Conservation (phyloP, 2,113 vertebrate genomes). For the Hystrix cristata region DNA sequence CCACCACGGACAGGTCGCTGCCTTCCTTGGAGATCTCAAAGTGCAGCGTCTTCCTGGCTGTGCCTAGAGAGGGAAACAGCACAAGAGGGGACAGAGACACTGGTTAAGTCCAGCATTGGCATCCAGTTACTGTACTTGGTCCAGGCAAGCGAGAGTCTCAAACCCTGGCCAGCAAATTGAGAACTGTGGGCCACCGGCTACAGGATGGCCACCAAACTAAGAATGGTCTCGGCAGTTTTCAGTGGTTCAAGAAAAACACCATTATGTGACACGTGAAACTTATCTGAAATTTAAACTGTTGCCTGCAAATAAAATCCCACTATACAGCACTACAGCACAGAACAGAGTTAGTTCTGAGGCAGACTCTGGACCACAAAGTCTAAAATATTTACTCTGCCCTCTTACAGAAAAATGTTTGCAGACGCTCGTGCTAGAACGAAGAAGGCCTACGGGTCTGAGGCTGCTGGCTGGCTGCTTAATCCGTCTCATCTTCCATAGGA, state of each 20-base stretch:
- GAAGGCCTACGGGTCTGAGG: not conserved
- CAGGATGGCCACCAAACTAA: not conserved
- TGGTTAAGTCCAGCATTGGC: slow-evolving; percentile 75
- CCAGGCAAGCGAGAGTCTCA: not conserved
- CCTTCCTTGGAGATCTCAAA: slow-evolving; percentile 97
- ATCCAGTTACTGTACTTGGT: not conserved
- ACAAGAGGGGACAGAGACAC: slow-evolving; percentile 78
- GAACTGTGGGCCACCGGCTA: accelerated
- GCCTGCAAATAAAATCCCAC: not conserved
- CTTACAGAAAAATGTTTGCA: not conserved
- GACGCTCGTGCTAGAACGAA: not conserved
- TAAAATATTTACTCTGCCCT: not conserved
- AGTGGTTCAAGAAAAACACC: not conserved
- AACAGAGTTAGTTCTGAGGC: not conserved
- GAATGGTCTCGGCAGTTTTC: not conserved
- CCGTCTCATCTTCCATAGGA: not conserved
- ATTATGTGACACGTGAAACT: not conserved
- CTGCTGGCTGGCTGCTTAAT: not conserved
- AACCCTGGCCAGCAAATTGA: not conserved
- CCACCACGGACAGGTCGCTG: slow-evolving; percentile 93
- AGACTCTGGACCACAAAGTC: not conserved
- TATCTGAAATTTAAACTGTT: not conserved
- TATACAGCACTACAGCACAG: not conserved
- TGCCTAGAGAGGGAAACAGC: slow-evolving; percentile 88
- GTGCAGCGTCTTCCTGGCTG: slow-evolving; percentile 92